Conservation (phyloP, 2,888 invertebrate species). For the Dromius quadrimaculatus region DNA sequence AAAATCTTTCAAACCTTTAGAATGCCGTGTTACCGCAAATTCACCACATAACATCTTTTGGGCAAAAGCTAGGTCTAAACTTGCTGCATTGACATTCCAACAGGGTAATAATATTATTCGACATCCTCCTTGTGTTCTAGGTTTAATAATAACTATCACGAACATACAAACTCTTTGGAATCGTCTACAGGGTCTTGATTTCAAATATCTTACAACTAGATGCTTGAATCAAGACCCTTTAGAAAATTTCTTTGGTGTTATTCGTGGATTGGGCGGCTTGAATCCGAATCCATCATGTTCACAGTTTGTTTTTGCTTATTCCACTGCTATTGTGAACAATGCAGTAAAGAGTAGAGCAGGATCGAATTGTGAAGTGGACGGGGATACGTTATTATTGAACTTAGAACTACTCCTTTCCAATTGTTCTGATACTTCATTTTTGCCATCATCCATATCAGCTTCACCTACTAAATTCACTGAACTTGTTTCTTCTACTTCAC, state of each 20-base stretch:
- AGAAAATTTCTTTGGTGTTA: slow-evolving; percentile 8
- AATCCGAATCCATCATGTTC: slow-evolving; percentile 16
- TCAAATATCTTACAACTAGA: slow-evolving; percentile 14
- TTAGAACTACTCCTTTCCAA: background rate
- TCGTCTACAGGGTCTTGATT: slow-evolving; percentile 17
- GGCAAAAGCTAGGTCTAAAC: background rate
- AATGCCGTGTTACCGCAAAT: background rate
- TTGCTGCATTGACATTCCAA: background rate
- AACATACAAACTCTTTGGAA: background rate
- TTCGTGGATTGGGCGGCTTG: slow-evolving; percentile 9
- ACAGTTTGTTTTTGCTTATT: slow-evolving; percentile 1
- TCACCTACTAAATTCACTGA: background rate
- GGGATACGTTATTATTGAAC: background rate
- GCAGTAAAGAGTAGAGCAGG: background rate
- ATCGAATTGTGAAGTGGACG: slow-evolving; percentile 18
- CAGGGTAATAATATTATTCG: background rate
- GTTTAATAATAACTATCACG: background rate
- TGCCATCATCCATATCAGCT: background rate
- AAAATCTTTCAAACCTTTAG: background rate
- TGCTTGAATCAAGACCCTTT: slow-evolving; percentile 23
- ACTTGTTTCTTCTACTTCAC: background rate
- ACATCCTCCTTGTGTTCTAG: slow-evolving; percentile 1
- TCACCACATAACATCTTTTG: background rate
- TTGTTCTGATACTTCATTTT: background rate
- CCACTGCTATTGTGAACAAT: slow-evolving; percentile 17